Conservation (phyloP, 2,888 invertebrate species). For the Platycheirus rosarum region DNA sequence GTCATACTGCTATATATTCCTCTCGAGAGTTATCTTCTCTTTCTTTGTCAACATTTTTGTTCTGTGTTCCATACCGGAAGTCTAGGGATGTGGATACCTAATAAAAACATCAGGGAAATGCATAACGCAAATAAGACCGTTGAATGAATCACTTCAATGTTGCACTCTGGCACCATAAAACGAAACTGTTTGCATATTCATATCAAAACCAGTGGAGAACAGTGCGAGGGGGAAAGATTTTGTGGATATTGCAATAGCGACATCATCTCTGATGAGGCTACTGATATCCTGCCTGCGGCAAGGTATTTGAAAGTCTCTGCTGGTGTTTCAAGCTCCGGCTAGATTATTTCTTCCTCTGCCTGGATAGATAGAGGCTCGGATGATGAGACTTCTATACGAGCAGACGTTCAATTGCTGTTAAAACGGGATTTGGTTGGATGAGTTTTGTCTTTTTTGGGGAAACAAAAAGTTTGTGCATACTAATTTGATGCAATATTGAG, state of each 20-base stretch:
- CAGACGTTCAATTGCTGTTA: neutral
- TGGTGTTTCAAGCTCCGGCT: neutral
- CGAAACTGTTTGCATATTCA: slow-evolving; percentile 65
- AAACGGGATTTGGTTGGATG: too few relatives aligned
- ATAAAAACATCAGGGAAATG: slow-evolving; percentile 15
- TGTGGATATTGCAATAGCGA: neutral
- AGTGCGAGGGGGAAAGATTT: slow-evolving; percentile 15
- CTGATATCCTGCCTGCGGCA: slow-evolving; percentile 1
- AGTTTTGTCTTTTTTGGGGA: too few relatives aligned
- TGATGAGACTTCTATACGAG: neutral
- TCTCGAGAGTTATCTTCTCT: slow-evolving; percentile 16
- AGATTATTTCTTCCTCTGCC: neutral
- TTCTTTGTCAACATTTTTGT: slow-evolving; percentile 11
- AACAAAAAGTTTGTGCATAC: too few relatives aligned
- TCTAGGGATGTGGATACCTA: slow-evolving; percentile 11
- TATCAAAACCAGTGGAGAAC: neutral
- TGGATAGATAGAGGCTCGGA: neutral
- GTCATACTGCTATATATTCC: neutral
- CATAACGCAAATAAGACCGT: slow-evolving; percentile 50
- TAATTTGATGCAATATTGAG: too few relatives aligned
- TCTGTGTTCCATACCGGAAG: slow-evolving; percentile 36
- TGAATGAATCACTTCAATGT: slow-evolving; percentile 20
- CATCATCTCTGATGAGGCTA: slow-evolving; percentile 4
- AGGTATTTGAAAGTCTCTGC: neutral
- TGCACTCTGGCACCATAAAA: slow-evolving; percentile 33